phyloP scores from a whole-genome alignment of 2,797 vertebrate species.

The Aldrovandia affinis region DNA sequence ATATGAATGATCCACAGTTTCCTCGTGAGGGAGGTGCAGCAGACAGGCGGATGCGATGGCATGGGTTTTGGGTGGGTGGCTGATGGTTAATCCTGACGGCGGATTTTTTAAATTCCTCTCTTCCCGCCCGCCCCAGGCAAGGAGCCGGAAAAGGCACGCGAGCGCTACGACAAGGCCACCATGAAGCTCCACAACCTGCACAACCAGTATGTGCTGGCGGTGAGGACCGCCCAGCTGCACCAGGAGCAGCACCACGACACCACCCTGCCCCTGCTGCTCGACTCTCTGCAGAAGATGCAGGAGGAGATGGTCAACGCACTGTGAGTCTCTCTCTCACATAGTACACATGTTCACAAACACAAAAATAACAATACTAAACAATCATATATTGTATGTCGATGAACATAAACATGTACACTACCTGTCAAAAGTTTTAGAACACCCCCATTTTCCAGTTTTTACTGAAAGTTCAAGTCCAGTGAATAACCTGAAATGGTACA shows the following conservation, averaged over 20 bases:
- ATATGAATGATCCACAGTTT: not conserved
- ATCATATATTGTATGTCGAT: too few species aligned
- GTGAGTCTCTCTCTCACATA: conserved; percentile 71
- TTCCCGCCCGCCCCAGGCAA: conserved; percentile 72
- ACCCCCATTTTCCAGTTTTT: too few species aligned
- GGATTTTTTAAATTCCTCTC: not conserved
- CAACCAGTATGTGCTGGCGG: conserved; percentile 92
- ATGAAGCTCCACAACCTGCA: conserved; percentile 93
- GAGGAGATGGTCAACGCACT: conserved; percentile 96
- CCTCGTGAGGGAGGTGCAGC: not conserved
- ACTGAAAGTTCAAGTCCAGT: too few species aligned
- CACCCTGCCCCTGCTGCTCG: conserved; percentile 86
- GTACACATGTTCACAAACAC: too few species aligned
- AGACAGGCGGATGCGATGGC: not conserved
- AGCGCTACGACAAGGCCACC: conserved; percentile 93
- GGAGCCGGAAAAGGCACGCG: conserved; percentile 91
- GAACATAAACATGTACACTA: too few species aligned
- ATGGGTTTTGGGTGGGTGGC: not conserved
- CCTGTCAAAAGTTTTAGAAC: too few species aligned
- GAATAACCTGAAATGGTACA: too few species aligned
- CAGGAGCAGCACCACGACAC: conserved; percentile 88
- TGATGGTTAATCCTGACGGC: not conserved
- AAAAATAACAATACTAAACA: too few species aligned
- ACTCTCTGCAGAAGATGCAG: conserved; percentile 94
- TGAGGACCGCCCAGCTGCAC: conserved; percentile 87